Conservation (phyloP, 1,140 invertebrate genomes). For the Tetragnatha versicolor region DNA sequence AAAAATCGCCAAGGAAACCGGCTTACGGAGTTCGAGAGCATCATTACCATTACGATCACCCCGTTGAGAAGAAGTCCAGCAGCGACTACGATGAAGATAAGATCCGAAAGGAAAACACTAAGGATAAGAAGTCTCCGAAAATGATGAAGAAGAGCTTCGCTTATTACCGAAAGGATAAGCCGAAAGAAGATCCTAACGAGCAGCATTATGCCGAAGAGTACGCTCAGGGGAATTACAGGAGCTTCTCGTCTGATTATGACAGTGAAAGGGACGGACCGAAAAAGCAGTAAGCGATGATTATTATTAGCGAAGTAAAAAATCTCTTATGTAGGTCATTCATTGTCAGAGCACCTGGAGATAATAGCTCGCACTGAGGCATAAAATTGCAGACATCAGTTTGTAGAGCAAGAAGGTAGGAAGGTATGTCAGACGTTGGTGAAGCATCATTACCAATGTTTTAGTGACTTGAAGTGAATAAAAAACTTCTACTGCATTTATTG, state of each 20-base stretch:
- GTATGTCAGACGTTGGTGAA: too few species aligned
- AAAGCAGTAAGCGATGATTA: constrained; percentile 5
- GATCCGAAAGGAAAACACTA: not conserved
- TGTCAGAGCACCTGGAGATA: too few species aligned
- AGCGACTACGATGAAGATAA: not conserved
- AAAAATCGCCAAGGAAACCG: not conserved
- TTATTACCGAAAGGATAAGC: constrained; percentile 52
- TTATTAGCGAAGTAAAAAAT: too few species aligned
- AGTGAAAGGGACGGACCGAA: constrained; percentile 51
- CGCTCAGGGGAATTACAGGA: constrained; percentile 45
- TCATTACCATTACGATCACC: constrained; percentile 42
- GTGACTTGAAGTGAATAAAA: too few species aligned
- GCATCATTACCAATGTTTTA: too few species aligned
- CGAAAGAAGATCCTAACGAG: constrained; percentile 44
- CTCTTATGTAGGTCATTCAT: too few species aligned
- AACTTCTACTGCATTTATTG: too few species aligned
- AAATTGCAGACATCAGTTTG: too few species aligned
- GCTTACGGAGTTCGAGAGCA: constrained; percentile 4
- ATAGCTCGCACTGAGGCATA: too few species aligned
- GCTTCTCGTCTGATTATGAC: constrained; percentile 52
- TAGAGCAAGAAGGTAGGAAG: too few species aligned
- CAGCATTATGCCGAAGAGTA: constrained; percentile 51
- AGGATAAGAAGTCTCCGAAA: constrained; percentile 36
- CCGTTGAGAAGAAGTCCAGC: not conserved
- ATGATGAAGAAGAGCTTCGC: constrained; percentile 51